These are phyloP conservation scores for Dioctria rufipes DNA, from an alignment of 2,888 invertebrate genomes.

Conservation along the genomic window DNA sequence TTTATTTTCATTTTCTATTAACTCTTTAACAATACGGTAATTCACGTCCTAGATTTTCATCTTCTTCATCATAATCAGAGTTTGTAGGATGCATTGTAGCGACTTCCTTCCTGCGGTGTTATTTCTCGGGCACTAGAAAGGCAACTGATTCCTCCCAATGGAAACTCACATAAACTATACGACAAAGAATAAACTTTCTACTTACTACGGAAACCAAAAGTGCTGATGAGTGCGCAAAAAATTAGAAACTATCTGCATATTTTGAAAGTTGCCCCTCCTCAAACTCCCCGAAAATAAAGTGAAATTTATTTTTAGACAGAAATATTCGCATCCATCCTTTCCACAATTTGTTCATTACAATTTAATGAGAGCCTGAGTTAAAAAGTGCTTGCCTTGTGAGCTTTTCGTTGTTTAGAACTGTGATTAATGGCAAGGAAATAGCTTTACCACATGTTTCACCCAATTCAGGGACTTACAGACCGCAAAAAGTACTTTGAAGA, in stretches of 20 bases:
- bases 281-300: too few species aligned
- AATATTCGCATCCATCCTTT: neutral
- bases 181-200: neutral
- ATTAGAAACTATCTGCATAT: conserved; percentile 15
- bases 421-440: neutral
- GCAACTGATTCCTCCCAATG: neutral
- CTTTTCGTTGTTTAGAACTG: neutral
- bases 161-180: neutral
- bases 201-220: too few species aligned
- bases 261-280: neutral
- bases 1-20: conserved; percentile 66
- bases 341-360: neutral
- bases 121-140: neutral
- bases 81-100: conserved; percentile 41
- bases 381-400: neutral
- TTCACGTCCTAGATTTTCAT: conserved; percentile 52
- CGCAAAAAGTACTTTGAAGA: neutral
- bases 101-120: neutral
- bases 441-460: neutral
- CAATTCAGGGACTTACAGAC: neutral
- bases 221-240: conserved; percentile 34
- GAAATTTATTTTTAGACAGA: neutral
- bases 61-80: conserved; percentile 21
- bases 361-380: neutral
- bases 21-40: conserved; percentile 68